A percentile compares a stretch with the other conserved stretches of the same genome.
Evolutionary conservation across 2,888 invertebrate genomes (phyloP).

Genomic region (Cryptophagus acutangulus): DNA sequence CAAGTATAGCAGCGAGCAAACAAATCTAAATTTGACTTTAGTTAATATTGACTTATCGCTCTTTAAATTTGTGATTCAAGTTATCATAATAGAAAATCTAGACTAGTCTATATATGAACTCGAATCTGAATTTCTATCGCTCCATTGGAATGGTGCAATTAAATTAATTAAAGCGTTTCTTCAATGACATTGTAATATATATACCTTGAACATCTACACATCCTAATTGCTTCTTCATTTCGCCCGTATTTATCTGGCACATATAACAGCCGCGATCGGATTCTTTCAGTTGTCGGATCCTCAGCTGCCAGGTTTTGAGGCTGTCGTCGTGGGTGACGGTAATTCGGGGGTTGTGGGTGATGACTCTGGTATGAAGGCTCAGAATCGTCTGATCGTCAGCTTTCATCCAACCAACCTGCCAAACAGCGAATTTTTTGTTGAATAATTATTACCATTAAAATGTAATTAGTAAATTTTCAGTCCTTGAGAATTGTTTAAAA

Average conservation of each 20-base stretch:
- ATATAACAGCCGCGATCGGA: slow-evolving; percentile 74
- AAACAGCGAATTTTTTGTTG: neutral
- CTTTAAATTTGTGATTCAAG: no score
- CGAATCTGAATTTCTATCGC: no score
- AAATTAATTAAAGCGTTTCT: no score
- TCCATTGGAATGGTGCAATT: no score
- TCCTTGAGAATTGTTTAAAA: slow-evolving; percentile 11
- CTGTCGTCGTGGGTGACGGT: slow-evolving; percentile 68
- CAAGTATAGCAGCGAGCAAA: no score
- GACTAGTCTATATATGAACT: no score
- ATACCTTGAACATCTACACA: slow-evolving; percentile 74
- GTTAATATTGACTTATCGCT: no score
- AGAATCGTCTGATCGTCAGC: slow-evolving; percentile 72
- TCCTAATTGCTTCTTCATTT: slow-evolving; percentile 72
- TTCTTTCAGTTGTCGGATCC: slow-evolving; percentile 66
- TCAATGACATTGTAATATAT: slow-evolving; percentile 25
- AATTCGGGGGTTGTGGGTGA: slow-evolving; percentile 69
- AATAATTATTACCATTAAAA: slow-evolving; percentile 12
- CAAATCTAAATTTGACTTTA: no score
- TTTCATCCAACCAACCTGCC: slow-evolving; percentile 71
- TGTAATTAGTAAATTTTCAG: slow-evolving; percentile 14
- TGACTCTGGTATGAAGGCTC: slow-evolving; percentile 67
- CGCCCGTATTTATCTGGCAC: slow-evolving; percentile 74
- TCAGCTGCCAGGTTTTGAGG: slow-evolving; percentile 67
- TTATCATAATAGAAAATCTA: no score